phyloP scores from a whole-genome alignment of 2,888 invertebrate species.

The Sthenelais limicola region DNA sequence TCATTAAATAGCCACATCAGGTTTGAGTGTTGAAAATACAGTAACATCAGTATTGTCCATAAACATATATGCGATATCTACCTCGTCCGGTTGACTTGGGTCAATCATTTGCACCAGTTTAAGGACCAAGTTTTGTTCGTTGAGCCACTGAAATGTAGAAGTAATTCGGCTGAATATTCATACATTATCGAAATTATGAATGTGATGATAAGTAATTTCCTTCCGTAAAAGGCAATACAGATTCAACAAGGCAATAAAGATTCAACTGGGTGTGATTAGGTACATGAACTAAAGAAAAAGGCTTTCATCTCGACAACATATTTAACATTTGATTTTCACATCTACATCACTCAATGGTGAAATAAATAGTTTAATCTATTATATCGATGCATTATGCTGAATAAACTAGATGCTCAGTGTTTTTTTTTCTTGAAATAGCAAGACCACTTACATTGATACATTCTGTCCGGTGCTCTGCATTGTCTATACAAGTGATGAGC shows the following conservation, averaged over 20 bases:
- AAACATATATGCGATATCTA: no score
- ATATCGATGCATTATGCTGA: background rate
- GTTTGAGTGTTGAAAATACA: no score
- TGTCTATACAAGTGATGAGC: constrained; percentile 78
- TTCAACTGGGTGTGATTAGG: no score
- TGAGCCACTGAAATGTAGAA: constrained; percentile 83
- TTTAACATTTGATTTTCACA: background rate
- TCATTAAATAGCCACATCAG: no score
- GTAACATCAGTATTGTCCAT: no score
- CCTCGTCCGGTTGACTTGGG: constrained; percentile 79
- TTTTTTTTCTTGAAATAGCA: background rate
- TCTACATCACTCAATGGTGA: background rate
- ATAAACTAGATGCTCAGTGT: background rate
- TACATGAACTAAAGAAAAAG: no score
- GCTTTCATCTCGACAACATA: background rate
- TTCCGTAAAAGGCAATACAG: no score
- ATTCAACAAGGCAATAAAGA: no score
- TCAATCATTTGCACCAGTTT: constrained; percentile 81
- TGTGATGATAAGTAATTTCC: no score
- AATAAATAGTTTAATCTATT: background rate
- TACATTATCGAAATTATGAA: no score
- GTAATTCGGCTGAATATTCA: no score
- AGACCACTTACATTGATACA: constrained; percentile 45
- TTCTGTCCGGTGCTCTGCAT: constrained; percentile 74
- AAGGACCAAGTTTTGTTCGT: constrained; percentile 88